Evolutionary conservation across 2,113 vertebrate species (phyloP).

Genomic region (Eudorcas thomsonii): DNA sequence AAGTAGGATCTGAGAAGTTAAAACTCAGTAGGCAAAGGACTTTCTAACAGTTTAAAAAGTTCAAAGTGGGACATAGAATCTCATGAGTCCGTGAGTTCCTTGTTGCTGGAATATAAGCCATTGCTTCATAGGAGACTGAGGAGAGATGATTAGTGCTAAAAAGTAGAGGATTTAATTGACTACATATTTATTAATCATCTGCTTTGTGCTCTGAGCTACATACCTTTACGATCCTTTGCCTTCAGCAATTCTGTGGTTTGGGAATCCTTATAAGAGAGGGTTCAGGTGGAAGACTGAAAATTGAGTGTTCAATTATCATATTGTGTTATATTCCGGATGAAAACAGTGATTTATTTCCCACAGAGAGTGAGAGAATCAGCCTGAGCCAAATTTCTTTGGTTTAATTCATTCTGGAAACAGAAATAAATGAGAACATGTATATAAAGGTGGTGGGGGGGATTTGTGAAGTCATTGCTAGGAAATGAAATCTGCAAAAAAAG

Average conservation of each 20-base stretch:
- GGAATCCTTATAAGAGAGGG: background rate
- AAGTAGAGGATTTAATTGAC: background rate
- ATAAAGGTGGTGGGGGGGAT: conserved; percentile 59
- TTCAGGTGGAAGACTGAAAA: background rate
- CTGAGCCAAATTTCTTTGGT: conserved; percentile 27
- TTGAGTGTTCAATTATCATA: background rate
- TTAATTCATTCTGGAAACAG: conserved; percentile 58
- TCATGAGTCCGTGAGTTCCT: background rate
- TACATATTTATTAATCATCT: background rate
- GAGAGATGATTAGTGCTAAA: background rate
- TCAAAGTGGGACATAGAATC: background rate
- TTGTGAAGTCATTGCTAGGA: conserved; percentile 77
- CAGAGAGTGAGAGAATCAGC: background rate
- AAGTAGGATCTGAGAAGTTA: background rate
- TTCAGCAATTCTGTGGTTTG: background rate
- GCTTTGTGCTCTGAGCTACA: background rate
- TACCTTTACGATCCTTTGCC: background rate
- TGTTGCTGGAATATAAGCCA: background rate
- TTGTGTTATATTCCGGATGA: background rate
- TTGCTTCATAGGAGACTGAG: background rate
- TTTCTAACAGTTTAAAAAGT: background rate
- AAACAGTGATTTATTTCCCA: conserved; percentile 24
- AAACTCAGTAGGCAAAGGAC: background rate
- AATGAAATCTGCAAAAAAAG: conserved; percentile 77
- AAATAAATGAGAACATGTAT: conserved; percentile 70